Evolutionary conservation across 2,113 vertebrate genomes (phyloP).

Genomic region (Cricetomys ansorgei): DNA sequence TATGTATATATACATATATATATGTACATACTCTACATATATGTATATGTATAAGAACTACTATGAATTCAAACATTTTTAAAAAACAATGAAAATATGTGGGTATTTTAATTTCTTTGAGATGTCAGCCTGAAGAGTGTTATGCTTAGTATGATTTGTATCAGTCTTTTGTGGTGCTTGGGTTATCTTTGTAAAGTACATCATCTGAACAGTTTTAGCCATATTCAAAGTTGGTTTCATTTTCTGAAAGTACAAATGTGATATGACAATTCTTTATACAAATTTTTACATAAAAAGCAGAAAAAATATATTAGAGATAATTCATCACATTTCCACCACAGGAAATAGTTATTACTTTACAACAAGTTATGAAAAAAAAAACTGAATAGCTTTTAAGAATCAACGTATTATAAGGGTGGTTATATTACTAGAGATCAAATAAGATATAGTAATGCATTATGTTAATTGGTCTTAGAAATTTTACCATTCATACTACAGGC

Average conservation of each 20-base stretch:
- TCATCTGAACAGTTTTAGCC: neutral
- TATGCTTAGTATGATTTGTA: neutral
- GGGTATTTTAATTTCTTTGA: neutral
- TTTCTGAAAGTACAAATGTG: neutral
- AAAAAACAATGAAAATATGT: neutral
- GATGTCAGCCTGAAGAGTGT: neutral
- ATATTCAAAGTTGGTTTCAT: neutral
- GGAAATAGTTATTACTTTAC: neutral
- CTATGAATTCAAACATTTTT: neutral
- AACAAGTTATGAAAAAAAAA: constrained; percentile 31
- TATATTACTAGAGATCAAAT: constrained; percentile 33
- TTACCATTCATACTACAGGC: constrained; percentile 54
- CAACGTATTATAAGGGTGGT: constrained; percentile 39
- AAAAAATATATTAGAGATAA: constrained; percentile 17
- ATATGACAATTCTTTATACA: neutral
- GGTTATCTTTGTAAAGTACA: neutral
- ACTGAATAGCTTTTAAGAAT: constrained; percentile 10
- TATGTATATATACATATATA: no score
- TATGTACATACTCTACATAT: no score
- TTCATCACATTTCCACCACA: neutral
- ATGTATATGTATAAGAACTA: neutral
- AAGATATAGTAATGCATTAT: constrained; percentile 56
- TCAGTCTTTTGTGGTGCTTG: neutral
- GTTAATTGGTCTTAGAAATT: constrained; percentile 59
- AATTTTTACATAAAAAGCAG: neutral